Evolutionary conservation across 2,888 invertebrate genomes (phyloP).

Genomic region (Chalcis sispes): DNA sequence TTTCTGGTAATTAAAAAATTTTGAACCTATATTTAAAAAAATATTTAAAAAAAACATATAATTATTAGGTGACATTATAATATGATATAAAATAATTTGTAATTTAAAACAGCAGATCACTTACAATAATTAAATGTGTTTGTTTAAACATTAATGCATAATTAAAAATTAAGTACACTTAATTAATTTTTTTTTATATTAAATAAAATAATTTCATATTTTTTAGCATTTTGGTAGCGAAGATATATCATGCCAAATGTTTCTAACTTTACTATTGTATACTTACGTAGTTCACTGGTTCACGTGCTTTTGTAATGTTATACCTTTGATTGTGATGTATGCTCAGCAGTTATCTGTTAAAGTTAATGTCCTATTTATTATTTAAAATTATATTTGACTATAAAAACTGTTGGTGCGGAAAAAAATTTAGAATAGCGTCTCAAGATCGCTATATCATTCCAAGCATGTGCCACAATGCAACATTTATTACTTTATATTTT

Average conservation of each 20-base stretch:
- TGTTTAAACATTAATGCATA: too few relatives aligned
- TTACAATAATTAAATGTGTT: neutral
- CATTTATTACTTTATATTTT: too few relatives aligned
- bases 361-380: too few relatives aligned
- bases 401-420: too few relatives aligned
- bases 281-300: slow-evolving; percentile 70
- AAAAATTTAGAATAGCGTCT: too few relatives aligned
- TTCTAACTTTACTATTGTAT: slow-evolving; percentile 64
- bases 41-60: too few relatives aligned
- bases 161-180: too few relatives aligned
- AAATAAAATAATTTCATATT: slow-evolving; percentile 2
- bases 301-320: slow-evolving; percentile 67
- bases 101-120: neutral
- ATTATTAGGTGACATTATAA: too few relatives aligned
- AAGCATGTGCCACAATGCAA: too few relatives aligned
- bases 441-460: too few relatives aligned
- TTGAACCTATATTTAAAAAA: neutral
- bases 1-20: slow-evolving; percentile 62
- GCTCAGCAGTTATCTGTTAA: slow-evolving; percentile 43
- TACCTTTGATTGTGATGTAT: slow-evolving; percentile 65
- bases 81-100: too few relatives aligned
- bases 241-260: slow-evolving; percentile 63
- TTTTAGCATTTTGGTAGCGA: slow-evolving; percentile 66
- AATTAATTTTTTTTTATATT: slow-evolving; percentile 11
- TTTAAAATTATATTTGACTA: too few relatives aligned